Percentiles rank a stretch among this genome's conserved stretches.
phyloP scores from a whole-genome alignment of 2,888 invertebrate genomes.

The Polyommatus iphigenia region DNA sequence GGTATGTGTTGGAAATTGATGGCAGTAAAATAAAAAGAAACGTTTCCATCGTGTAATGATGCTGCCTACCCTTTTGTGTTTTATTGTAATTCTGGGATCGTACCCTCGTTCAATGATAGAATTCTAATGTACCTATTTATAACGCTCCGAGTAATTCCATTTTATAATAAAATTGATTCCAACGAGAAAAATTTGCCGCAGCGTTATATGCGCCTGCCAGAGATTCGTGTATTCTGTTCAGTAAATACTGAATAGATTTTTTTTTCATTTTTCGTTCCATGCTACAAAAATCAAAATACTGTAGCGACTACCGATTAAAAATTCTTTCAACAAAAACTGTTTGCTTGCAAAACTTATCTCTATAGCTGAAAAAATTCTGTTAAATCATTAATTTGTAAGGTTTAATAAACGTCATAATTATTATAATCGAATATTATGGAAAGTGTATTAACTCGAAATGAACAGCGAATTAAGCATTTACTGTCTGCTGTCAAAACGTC shows the following conservation, averaged over 20 bases:
- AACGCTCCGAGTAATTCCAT: neutral
- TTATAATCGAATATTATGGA: neutral
- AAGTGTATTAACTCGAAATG: neutral
- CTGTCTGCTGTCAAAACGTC: neutral
- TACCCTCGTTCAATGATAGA: slow-evolving; percentile 1
- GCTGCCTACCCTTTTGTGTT: neutral
- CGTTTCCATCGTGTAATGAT: slow-evolving; percentile 2
- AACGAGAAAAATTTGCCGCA: neutral
- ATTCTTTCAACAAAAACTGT: neutral
- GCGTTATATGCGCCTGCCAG: neutral
- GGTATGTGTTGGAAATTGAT: neutral
- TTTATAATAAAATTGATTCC: neutral
- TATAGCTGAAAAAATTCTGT: too few relatives aligned
- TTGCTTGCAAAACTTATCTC: neutral
- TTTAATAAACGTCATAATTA: neutral
- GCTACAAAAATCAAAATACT: too few relatives aligned
- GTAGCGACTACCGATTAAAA: too few relatives aligned
- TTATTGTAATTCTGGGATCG: slow-evolving; percentile 7
- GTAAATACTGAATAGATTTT: neutral
- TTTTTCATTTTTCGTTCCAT: too few relatives aligned
- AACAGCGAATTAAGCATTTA: neutral
- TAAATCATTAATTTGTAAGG: too few relatives aligned
- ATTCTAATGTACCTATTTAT: slow-evolving; percentile 12
- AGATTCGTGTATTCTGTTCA: neutral
- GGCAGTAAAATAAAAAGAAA: slow-evolving; percentile 11